Percentiles rank a stretch among this genome's conserved stretches.
Evolutionary conservation across 2,888 invertebrate species (phyloP).

Genomic region (Vanessa cardui): DNA sequence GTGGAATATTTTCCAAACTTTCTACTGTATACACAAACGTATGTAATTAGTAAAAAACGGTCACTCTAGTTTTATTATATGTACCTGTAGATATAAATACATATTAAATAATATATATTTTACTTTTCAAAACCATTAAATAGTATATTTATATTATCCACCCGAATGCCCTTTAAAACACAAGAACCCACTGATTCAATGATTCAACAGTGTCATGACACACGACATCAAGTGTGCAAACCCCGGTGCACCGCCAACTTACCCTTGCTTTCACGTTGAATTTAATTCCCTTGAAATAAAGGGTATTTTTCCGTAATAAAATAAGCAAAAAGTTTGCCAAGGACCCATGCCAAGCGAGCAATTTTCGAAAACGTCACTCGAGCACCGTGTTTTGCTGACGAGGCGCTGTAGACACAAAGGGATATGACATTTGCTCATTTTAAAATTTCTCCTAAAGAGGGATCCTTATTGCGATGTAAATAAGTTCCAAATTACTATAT

Average conservation of each 20-base stretch:
- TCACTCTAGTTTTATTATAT: no score
- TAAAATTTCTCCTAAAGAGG: conserved; percentile 30
- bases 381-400: conserved; percentile 50
- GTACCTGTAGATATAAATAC: no score
- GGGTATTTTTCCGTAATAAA: conserved; percentile 31
- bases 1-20: no score
- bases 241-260: conserved; percentile 42
- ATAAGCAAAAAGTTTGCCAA: conserved; percentile 13
- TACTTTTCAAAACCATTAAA: not conserved
- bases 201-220: conserved; percentile 52
- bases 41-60: no score
- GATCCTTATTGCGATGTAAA: not conserved
- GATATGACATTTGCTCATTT: conserved; percentile 47
- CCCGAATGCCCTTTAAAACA: conserved; percentile 30
- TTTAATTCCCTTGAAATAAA: conserved; percentile 40
- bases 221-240: conserved; percentile 57
- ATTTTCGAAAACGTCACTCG: conserved; percentile 56
- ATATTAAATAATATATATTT: no score
- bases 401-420: conserved; percentile 48
- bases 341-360: conserved; percentile 50
- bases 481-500: not conserved
- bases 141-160: conserved; percentile 30
- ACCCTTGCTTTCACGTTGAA: conserved; percentile 14
- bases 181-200: conserved; percentile 45
- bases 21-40: no score